Percentiles rank a stretch among this genome's conserved stretches.
phyloP scores from a whole-genome alignment of 2,888 invertebrate species.

The Lithodes maja region DNA sequence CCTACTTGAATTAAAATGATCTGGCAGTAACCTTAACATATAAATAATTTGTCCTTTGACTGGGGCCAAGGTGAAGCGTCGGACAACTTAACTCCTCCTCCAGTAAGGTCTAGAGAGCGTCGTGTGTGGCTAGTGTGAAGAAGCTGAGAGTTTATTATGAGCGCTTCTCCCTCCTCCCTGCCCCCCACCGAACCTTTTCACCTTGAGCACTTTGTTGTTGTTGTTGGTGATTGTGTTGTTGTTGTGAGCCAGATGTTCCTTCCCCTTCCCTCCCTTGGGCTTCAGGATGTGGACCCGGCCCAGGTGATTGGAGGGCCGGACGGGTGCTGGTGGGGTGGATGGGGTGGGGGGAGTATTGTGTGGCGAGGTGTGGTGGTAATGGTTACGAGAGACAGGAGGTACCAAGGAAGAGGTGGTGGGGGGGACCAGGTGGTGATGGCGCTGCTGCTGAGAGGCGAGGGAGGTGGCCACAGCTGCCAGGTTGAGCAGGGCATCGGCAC shows the following conservation, averaged over 20 bases:
- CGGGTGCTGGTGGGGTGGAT: background rate
- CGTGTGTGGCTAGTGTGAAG: background rate
- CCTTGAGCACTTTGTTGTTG: conserved; percentile 55
- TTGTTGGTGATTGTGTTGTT: conserved; percentile 53
- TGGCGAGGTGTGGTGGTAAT: conserved; percentile 10
- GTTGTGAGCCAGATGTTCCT: conserved; percentile 34
- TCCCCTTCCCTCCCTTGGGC: conserved; percentile 6
- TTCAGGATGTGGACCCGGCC: conserved; percentile 47
- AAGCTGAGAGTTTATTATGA: conserved; percentile 22
- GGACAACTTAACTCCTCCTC: too few relatives aligned
- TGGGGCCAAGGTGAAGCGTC: too few relatives aligned
- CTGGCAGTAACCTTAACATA: too few relatives aligned
- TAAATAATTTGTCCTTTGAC: too few relatives aligned
- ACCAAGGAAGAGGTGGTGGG: background rate
- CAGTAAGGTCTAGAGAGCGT: too few relatives aligned
- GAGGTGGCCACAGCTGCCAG: conserved; percentile 80
- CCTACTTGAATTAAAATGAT: too few relatives aligned
- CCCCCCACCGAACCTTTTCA: conserved; percentile 32
- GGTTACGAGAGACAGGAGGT: background rate
- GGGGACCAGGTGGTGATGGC: background rate
- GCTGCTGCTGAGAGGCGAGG: conserved; percentile 48
- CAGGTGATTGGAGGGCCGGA: conserved; percentile 5
- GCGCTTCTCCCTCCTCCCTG: background rate
- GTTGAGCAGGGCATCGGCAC: conserved; percentile 86
- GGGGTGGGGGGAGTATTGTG: background rate